phyloP scores from a whole-genome alignment of 2,888 invertebrate species.

The Stenolophus ochropezus region DNA sequence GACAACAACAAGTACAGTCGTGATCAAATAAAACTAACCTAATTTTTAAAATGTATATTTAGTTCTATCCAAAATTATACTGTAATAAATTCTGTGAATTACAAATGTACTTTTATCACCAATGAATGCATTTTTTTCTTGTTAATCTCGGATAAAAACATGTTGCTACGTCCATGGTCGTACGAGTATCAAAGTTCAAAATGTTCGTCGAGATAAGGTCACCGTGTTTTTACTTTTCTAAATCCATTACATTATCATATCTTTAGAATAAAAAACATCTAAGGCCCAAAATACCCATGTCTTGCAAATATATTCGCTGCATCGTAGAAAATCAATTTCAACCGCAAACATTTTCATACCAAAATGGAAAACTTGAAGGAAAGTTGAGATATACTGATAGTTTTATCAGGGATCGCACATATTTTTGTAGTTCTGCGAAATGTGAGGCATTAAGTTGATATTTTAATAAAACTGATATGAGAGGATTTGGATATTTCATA shows the following conservation, averaged over 20 bases:
- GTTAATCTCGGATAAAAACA: constrained; percentile 11
- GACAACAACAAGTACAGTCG: too few relatives aligned
- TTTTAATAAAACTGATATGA: neutral
- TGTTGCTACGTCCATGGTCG: constrained; percentile 31
- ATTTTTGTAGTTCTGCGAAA: constrained; percentile 2
- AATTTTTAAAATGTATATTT: too few relatives aligned
- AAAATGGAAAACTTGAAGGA: neutral
- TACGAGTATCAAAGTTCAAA: constrained; percentile 36
- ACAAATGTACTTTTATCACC: neutral
- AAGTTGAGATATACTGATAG: constrained; percentile 11
- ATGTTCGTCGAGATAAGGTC: constrained; percentile 18
- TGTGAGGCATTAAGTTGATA: constrained; percentile 2
- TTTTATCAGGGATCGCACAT: neutral
- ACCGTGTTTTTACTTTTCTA: constrained; percentile 15
- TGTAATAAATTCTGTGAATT: neutral
- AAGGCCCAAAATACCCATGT: neutral
- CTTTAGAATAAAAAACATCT: constrained; percentile 19
- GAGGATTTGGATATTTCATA: too few relatives aligned
- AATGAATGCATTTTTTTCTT: neutral
- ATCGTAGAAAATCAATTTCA: constrained; percentile 9
- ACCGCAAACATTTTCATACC: neutral
- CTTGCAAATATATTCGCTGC: neutral
- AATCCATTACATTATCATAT: constrained; percentile 33
- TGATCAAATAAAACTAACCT: too few relatives aligned
- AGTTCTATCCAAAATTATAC: too few relatives aligned